These are phyloP conservation scores for Cyclura pinguis DNA, from an alignment of 2,797 vertebrate species.

Conservation along the genomic window DNA sequence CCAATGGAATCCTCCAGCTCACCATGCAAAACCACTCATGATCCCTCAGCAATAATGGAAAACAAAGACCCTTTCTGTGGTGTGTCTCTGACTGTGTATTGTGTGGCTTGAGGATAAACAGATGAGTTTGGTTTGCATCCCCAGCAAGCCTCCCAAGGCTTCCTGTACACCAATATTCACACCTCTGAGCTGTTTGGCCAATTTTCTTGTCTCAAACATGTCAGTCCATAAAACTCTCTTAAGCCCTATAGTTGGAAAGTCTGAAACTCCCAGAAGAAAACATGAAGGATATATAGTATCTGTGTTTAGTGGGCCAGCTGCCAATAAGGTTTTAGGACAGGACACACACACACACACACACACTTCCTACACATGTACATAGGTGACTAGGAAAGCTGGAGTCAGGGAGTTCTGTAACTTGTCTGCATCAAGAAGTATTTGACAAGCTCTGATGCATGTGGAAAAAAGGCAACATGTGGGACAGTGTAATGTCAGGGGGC, in stretches of 20 bases:
- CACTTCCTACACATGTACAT: neutral
- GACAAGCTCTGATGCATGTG: conserved; percentile 45
- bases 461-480: conserved; percentile 58
- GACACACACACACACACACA: neutral
- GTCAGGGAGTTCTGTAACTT: conserved; percentile 46
- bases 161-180: conserved; percentile 65
- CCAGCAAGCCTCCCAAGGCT: conserved; percentile 71
- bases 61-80: conserved; percentile 71
- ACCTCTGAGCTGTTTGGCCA: conserved; percentile 54
- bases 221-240: conserved; percentile 71
- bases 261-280: conserved; percentile 62
- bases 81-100: conserved; percentile 72
- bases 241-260: conserved; percentile 51
- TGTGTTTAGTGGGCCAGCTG: conserved; percentile 61
- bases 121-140: conserved; percentile 74
- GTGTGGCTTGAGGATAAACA: conserved; percentile 78
- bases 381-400: conserved; percentile 43
- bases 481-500: conserved; percentile 37
- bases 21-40: conserved; percentile 57
- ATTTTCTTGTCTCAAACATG: conserved; percentile 63
- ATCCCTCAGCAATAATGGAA: conserved; percentile 67
- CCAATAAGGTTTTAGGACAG: conserved; percentile 40
- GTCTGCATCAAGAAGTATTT: conserved; percentile 61
- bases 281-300: conserved; percentile 51
- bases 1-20: conserved; percentile 61